A percentile compares a stretch with the other conserved stretches of the same genome.
phyloP scores from a whole-genome alignment of 2,797 vertebrate genomes.

The Craterocephalus amniculus region DNA sequence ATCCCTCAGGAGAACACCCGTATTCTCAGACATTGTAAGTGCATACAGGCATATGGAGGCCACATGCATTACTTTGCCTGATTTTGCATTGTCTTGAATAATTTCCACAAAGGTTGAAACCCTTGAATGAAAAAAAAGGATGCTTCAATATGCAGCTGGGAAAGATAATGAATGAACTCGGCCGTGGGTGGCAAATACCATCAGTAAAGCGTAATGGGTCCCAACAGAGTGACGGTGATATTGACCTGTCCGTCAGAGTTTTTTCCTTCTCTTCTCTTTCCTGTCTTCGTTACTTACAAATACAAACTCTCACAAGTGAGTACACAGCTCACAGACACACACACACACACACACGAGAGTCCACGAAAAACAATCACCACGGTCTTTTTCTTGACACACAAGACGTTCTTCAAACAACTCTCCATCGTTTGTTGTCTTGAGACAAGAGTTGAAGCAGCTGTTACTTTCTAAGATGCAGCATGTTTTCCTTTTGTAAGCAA shows the following conservation, averaged over 20 bases:
- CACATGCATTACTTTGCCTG: too few relatives aligned
- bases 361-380: constrained; percentile 32
- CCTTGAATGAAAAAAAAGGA: constrained; percentile 75
- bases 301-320: constrained; percentile 53
- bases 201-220: constrained; percentile 79
- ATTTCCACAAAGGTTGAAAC: too few relatives aligned
- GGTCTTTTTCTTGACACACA: constrained; percentile 21
- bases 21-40: too few relatives aligned
- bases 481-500: constrained; percentile 54
- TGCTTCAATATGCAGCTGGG: constrained; percentile 64
- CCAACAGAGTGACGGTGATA: constrained; percentile 73
- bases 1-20: too few relatives aligned
- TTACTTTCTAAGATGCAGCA: constrained; percentile 6
- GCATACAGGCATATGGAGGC: too few relatives aligned
- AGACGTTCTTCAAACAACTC: constrained; percentile 18
- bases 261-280: constrained; percentile 1
- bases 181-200: constrained; percentile 78
- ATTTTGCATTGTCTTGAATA: too few relatives aligned
- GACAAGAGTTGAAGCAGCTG: constrained; percentile 8
- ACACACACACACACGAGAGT: constrained; percentile 10
- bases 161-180: constrained; percentile 83
- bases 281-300: constrained; percentile 35
- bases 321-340: constrained; percentile 39
- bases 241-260: constrained; percentile 80
- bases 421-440: constrained; percentile 24